These are phyloP conservation scores for Drosophila mimica DNA, from an alignment of 2,888 invertebrate species.

Conservation along the genomic window DNA sequence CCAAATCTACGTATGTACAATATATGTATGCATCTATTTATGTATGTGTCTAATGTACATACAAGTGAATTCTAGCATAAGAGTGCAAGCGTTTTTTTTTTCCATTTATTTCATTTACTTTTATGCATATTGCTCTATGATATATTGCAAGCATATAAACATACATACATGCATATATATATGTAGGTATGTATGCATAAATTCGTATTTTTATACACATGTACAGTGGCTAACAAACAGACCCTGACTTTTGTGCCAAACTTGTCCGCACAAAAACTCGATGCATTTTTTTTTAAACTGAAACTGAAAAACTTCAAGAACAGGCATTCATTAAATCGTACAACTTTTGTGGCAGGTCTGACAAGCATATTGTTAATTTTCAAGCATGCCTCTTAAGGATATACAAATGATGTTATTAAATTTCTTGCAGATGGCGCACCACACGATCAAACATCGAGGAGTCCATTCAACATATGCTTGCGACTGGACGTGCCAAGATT, in stretches of 20 bases:
- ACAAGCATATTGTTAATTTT: neutral
- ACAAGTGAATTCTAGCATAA: neutral
- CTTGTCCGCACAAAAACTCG: slow-evolving; percentile 5
- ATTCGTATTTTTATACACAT: neutral
- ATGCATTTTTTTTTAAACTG: slow-evolving; percentile 2
- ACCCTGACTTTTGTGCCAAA: slow-evolving; percentile 8
- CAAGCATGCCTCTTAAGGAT: neutral
- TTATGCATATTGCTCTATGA: slow-evolving; percentile 9
- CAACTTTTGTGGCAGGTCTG: neutral
- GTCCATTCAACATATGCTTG: slow-evolving; percentile 85
- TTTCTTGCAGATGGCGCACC: slow-evolving; percentile 85
- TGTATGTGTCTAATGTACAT: slow-evolving; percentile 3
- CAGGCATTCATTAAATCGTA: neutral
- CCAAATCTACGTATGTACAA: slow-evolving; percentile 30
- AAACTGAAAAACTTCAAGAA: slow-evolving; percentile 6
- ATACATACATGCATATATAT: neutral
- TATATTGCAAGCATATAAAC: neutral
- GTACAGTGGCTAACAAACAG: slow-evolving; percentile 4
- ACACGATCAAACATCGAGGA: slow-evolving; percentile 86
- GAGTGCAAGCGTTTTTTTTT: slow-evolving; percentile 21
- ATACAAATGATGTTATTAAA: neutral
- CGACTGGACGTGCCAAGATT: slow-evolving; percentile 85
- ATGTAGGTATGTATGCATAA: neutral
- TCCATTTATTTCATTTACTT: slow-evolving; percentile 23
- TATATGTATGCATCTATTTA: slow-evolving; percentile 10